Percentiles rank a stretch among this genome's conserved stretches.
Evolutionary conservation across 1,140 invertebrate species (phyloP).

Genomic region (Dendroctonus valens): DNA sequence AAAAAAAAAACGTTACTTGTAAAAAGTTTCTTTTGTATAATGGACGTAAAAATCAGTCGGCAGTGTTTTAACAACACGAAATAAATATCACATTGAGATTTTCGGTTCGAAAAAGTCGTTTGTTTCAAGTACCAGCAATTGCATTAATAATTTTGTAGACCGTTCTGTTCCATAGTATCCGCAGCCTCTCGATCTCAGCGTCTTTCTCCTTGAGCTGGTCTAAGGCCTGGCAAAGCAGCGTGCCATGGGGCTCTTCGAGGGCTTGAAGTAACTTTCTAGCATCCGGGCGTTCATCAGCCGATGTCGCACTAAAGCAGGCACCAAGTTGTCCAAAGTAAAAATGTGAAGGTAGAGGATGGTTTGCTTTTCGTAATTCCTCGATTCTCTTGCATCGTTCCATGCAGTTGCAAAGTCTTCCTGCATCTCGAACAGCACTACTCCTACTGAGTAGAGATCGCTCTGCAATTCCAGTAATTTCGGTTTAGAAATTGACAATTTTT

Average conservation of each 20-base stretch:
- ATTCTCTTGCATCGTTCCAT: conserved; percentile 70
- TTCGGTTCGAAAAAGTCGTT: no score
- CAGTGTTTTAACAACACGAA: neutral
- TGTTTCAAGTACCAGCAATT: no score
- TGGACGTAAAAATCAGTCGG: neutral
- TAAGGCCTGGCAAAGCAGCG: conserved; percentile 49
- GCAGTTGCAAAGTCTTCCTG: conserved; percentile 67
- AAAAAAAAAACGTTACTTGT: no score
- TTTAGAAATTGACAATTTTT: neutral
- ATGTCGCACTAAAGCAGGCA: conserved; percentile 46
- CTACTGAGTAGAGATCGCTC: conserved; percentile 79
- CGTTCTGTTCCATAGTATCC: conserved; percentile 52
- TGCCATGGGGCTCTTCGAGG: conserved; percentile 9
- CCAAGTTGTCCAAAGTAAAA: conserved; percentile 56
- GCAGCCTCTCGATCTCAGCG: conserved; percentile 56
- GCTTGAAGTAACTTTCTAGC: conserved; percentile 52
- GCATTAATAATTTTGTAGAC: conserved; percentile 32
- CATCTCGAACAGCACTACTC: conserved; percentile 76
- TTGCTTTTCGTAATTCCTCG: conserved; percentile 54
- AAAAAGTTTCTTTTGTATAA: neutral
- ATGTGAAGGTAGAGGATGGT: conserved; percentile 54
- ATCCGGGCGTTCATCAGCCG: conserved; percentile 50
- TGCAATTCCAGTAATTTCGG: conserved; percentile 50
- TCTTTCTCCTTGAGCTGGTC: conserved; percentile 55
- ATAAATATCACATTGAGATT: no score